phyloP scores from a whole-genome alignment of 2,113 vertebrate species.

The Mesocricetus auratus region DNA sequence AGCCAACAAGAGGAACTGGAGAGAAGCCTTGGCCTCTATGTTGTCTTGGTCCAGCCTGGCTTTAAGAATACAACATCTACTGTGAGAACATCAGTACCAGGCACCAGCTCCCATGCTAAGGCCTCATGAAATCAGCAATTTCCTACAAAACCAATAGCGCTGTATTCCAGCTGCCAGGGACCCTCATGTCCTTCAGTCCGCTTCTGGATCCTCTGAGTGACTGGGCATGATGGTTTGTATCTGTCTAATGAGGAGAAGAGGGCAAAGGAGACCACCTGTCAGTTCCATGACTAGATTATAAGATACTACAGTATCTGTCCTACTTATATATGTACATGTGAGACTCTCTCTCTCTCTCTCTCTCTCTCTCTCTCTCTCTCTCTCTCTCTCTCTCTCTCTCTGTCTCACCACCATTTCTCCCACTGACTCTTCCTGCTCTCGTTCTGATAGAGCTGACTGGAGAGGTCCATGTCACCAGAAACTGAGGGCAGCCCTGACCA shows the following conservation, averaged over 20 bases:
- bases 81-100: neutral
- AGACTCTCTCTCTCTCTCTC: neutral
- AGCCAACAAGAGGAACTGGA: neutral
- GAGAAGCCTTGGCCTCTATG: neutral
- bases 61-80: neutral
- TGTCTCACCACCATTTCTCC: neutral
- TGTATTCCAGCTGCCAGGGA: neutral
- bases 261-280: neutral
- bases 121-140: neutral
- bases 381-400: neutral
- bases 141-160: neutral
- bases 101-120: neutral
- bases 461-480: neutral
- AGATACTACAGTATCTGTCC: neutral
- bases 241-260: neutral
- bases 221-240: neutral
- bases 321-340: neutral
- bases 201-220: neutral
- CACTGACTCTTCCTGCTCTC: neutral
- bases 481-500: neutral
- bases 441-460: neutral
- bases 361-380: neutral
- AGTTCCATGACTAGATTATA: neutral
- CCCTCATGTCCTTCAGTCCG: neutral
- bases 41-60: neutral